These are phyloP conservation scores for Ctenosaura bakeri DNA, from an alignment of 2,797 vertebrate genomes.

Conservation along the genomic window DNA sequence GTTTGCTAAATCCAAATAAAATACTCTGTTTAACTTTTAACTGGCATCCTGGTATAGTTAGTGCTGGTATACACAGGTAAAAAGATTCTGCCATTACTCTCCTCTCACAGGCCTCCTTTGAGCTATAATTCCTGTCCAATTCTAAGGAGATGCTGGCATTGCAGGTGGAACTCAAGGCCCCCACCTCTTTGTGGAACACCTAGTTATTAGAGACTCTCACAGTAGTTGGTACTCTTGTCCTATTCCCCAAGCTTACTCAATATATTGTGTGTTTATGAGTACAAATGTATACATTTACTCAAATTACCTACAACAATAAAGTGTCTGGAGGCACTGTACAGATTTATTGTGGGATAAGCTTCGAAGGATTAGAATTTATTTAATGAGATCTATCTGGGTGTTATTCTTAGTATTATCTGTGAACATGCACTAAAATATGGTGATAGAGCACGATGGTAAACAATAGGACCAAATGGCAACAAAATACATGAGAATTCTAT, in stretches of 20 bases:
- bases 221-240: not conserved
- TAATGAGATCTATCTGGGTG: no score
- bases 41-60: no score
- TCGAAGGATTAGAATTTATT: not conserved
- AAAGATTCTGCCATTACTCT: no score
- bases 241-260: no score
- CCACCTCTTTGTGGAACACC: no score
- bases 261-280: not conserved
- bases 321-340: not conserved
- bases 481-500: not conserved
- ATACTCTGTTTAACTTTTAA: no score
- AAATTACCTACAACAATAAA: not conserved
- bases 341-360: not conserved
- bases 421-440: not conserved
- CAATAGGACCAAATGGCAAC: not conserved
- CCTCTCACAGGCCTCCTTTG: no score
- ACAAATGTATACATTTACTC: not conserved
- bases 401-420: not conserved
- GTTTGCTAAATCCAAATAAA: no score
- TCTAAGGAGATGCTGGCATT: no score
- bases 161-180: no score
- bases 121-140: no score
- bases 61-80: no score
- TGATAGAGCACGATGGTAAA: not conserved
- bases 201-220: not conserved